Evolutionary conservation across 2,888 invertebrate genomes (phyloP).

Genomic region (Sarcophaga caerulescens): DNA sequence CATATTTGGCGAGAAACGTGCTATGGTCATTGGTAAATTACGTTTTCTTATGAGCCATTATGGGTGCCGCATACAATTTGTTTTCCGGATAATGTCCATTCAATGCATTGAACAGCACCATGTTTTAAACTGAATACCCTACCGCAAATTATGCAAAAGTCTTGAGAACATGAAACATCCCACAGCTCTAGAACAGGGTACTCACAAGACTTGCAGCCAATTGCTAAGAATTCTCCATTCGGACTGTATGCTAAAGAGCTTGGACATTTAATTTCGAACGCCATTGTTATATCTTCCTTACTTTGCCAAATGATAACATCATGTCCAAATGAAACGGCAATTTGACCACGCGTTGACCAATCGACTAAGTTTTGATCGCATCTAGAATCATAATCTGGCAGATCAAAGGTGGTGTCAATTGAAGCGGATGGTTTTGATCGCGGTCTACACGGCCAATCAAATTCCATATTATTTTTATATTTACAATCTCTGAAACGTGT

Average conservation of each 20-base stretch:
- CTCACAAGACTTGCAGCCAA: constrained; percentile 73
- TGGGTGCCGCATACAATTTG: constrained; percentile 77
- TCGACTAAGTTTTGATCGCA: constrained; percentile 77
- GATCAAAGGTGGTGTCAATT: constrained; percentile 77
- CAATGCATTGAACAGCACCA: constrained; percentile 74
- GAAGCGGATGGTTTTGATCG: constrained; percentile 75
- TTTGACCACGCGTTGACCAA: constrained; percentile 77
- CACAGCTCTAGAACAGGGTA: constrained; percentile 77
- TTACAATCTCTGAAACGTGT: background rate
- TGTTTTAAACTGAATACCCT: constrained; percentile 72
- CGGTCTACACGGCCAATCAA: constrained; percentile 79
- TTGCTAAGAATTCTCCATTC: constrained; percentile 76
- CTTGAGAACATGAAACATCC: constrained; percentile 71
- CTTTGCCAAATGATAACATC: constrained; percentile 79
- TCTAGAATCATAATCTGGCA: constrained; percentile 74
- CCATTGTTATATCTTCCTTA: constrained; percentile 74
- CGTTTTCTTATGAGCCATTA: constrained; percentile 73
- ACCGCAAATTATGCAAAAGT: constrained; percentile 74
- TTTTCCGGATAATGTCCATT: constrained; percentile 75
- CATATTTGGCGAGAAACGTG: constrained; percentile 76
- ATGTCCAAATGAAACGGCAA: constrained; percentile 78
- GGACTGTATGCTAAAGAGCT: constrained; percentile 76
- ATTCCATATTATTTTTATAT: constrained; percentile 35
- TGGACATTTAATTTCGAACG: constrained; percentile 74
- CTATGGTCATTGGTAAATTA: constrained; percentile 71